Base-by-base conservation (phyloP, 2,888 invertebrate species). In the Calameuta pallipes region DNA sequence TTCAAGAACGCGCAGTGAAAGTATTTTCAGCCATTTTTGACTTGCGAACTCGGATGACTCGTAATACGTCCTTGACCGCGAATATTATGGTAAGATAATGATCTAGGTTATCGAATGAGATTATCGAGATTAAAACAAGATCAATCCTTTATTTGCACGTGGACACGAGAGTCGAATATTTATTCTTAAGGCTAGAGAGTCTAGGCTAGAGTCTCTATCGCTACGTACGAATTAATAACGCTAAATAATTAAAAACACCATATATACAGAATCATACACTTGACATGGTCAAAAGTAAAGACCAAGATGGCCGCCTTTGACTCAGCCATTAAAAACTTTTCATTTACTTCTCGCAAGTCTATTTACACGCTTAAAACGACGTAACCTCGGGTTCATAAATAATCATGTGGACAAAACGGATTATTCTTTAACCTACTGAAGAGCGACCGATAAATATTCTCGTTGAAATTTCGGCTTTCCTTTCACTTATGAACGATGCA, bases 181-280 rank as follows among this genome's bases (percentile, higher is more conserved):
- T 31, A 15, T 56, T 56, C 37, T 37, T 74, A 74, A 74, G 31
- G 36, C 36, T 74, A 56, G 56, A 37, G 35, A 35, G 23, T n/a
- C n/a, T n/a, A n/a, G n/a, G n/a, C n/a, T n/a, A n/a, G 74, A 6
- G 74, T 35, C n/a, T n/a, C 23, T 71, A 74, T 30, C 15, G 30
- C 74, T 74, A 74, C 36, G 9, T 74, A 36, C 74, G 11, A 74
- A 15, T 36, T 36, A 74, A 23, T 74, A 37, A 74, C 13, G n/a
- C 37, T 34, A 74, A 35, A 36, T 74, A 74, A 74, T 36, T 74
- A 73, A 78, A 56, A 83, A 82, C 73, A 82, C 73, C 77, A 70
- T 85, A 85, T 86, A 84, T 86, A 86, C 87, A 85, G 75, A 85
- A 82, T 86, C 82, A 83, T 86, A 86, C 86, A 84, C 79, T 84